Percentiles rank a stretch among this genome's conserved stretches.
phyloP scores from a whole-genome alignment of 2,888 invertebrate species.

The Camponotus fellah region DNA sequence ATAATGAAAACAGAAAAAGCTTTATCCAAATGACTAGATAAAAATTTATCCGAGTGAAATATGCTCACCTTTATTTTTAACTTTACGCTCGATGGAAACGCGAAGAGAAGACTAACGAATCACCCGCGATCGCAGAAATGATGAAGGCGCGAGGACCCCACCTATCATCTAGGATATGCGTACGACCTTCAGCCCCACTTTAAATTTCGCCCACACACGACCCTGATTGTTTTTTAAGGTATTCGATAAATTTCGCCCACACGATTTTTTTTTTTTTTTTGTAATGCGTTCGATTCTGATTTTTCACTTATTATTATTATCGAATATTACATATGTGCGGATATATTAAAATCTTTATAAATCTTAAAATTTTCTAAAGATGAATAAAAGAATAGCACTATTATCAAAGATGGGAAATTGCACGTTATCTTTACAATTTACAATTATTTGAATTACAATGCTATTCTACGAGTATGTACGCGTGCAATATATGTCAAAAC shows the following conservation, averaged over 20 bases:
- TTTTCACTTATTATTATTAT: not conserved
- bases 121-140: conserved; percentile 51
- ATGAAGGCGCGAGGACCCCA: conserved; percentile 61
- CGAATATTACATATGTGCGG: conserved; percentile 2
- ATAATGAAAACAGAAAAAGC: not conserved
- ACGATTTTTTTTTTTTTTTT: conserved; percentile 28
- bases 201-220: conserved; percentile 76
- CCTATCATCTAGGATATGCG: conserved; percentile 24
- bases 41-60: not conserved
- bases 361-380: not conserved
- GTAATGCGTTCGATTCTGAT: conserved; percentile 1
- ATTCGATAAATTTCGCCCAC: conserved; percentile 66
- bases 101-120: conserved; percentile 66
- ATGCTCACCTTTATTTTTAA: conserved; percentile 7
- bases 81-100: conserved; percentile 38
- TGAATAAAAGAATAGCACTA: not conserved
- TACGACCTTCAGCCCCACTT: conserved; percentile 69
- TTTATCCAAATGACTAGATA: not conserved
- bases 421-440: not conserved
- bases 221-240: conserved; percentile 71
- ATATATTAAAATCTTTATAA: not conserved
- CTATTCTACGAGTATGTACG: conserved; percentile 15
- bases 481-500: conserved; percentile 33
- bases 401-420: not conserved
- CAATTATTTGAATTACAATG: conserved; percentile 9